Percentiles rank a stretch among this genome's conserved stretches.
These are phyloP conservation scores for Drosophila ercepeae DNA, from an alignment of 1,140 invertebrate genomes.

Conservation along the genomic window DNA sequence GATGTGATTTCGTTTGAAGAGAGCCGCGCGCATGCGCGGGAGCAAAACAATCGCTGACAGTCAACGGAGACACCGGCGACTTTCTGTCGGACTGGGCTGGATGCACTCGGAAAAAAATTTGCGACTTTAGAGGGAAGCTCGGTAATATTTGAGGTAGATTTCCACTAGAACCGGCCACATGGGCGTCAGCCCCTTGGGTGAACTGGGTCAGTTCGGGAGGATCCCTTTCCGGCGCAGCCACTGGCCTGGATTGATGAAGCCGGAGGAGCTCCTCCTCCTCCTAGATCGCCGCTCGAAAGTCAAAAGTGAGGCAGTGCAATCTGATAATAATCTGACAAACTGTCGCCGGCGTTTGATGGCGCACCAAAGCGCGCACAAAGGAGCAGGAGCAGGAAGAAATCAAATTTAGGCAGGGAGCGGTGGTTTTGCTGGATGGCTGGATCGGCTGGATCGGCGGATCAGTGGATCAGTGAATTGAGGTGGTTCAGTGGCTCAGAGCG, in stretches of 20 bases:
- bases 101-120: slow-evolving; percentile 1
- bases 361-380: slow-evolving; percentile 75
- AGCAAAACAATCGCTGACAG: slow-evolving; percentile 79
- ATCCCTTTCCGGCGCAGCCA: slow-evolving; percentile 61
- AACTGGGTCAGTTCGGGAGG: slow-evolving; percentile 56
- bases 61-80: slow-evolving; percentile 38
- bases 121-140: not conserved
- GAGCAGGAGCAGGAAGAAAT: slow-evolving; percentile 79
- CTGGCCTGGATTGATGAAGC: slow-evolving; percentile 30
- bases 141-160: not conserved
- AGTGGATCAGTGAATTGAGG: slow-evolving; percentile 3
- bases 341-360: slow-evolving; percentile 80
- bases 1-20: slow-evolving; percentile 82
- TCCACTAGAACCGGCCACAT: slow-evolving; percentile 5
- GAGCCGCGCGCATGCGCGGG: slow-evolving; percentile 77
- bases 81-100: slow-evolving; percentile 11
- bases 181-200: slow-evolving; percentile 37
- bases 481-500: slow-evolving; percentile 10
- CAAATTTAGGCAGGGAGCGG: slow-evolving; percentile 73
- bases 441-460: slow-evolving; percentile 9
- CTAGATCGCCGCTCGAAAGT: slow-evolving; percentile 64
- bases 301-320: slow-evolving; percentile 83
- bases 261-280: slow-evolving; percentile 39
- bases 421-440: slow-evolving; percentile 8
- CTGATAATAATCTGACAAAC: slow-evolving; percentile 83